A percentile compares a stretch with the other conserved stretches of the same genome.
Evolutionary conservation across 2,888 invertebrate genomes (phyloP).

Genomic region (Ophion slaviceki): DNA sequence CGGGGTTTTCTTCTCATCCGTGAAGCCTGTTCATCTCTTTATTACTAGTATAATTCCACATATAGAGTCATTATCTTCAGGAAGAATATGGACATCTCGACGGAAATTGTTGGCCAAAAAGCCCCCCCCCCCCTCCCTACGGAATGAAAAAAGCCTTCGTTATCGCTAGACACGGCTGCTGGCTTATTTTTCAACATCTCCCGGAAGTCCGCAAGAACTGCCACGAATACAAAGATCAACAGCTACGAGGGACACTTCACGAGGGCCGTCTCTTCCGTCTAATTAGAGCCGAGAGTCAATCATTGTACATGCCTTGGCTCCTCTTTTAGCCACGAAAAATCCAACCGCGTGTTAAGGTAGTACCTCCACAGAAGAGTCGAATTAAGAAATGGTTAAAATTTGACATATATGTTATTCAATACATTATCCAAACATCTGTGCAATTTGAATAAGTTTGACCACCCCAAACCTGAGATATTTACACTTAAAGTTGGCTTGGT

Average conservation of each 20-base stretch:
- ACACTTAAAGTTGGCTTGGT: no score
- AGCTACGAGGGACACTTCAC: neutral
- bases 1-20: neutral
- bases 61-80: neutral
- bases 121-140: neutral
- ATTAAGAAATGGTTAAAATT: no score
- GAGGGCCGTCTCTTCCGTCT: slow-evolving; percentile 32
- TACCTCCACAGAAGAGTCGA: no score
- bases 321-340: slow-evolving; percentile 29
- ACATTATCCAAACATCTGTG: no score
- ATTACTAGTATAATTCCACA: neutral
- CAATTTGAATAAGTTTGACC: no score
- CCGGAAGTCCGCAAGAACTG: neutral
- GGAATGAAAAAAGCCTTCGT: neutral
- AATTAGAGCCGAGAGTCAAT: slow-evolving; percentile 54
- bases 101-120: neutral
- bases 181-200: neutral
- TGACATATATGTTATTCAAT: no score
- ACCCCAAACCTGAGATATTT: no score
- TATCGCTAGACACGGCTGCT: neutral
- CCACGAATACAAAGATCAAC: neutral
- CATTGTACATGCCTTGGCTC: slow-evolving; percentile 16
- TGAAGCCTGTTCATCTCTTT: neutral
- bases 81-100: neutral
- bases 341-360: neutral